Evolutionary conservation across 2,888 invertebrate species (phyloP).

Genomic region (Drosophila engyochracea): DNA sequence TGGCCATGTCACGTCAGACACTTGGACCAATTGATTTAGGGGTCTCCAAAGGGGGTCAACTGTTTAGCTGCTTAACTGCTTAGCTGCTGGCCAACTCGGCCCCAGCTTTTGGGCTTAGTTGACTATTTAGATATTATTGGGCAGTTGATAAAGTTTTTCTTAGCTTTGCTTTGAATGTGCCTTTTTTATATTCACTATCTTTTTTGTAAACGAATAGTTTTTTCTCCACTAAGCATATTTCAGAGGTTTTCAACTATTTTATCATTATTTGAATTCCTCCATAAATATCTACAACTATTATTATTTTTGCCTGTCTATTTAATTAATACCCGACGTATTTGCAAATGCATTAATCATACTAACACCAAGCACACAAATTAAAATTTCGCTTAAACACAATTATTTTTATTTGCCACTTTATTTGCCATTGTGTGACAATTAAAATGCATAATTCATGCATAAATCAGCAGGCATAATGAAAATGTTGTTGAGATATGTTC

Average conservation of each 20-base stretch:
- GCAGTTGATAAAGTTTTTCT: not conserved
- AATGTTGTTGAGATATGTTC: not conserved
- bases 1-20: constrained; percentile 72
- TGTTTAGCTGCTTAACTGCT: constrained; percentile 14
- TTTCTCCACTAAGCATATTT: not conserved
- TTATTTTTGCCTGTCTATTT: constrained; percentile 1
- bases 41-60: constrained; percentile 41
- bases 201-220: not conserved
- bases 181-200: not conserved
- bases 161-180: not conserved
- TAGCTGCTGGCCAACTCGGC: not conserved
- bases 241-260: not conserved
- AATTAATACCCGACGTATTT: constrained; percentile 3
- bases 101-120: not conserved
- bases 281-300: not conserved
- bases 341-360: constrained; percentile 35
- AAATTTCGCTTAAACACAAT: constrained; percentile 31
- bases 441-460: constrained; percentile 35
- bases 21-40: constrained; percentile 77
- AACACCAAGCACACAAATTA: constrained; percentile 37
- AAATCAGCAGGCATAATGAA: constrained; percentile 29
- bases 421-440: constrained; percentile 16
- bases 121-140: constrained; percentile 4
- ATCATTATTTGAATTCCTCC: not conserved
- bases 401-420: constrained; percentile 9